Conservation (phyloP, 2,888 invertebrate species). For the Apamea monoglypha region DNA sequence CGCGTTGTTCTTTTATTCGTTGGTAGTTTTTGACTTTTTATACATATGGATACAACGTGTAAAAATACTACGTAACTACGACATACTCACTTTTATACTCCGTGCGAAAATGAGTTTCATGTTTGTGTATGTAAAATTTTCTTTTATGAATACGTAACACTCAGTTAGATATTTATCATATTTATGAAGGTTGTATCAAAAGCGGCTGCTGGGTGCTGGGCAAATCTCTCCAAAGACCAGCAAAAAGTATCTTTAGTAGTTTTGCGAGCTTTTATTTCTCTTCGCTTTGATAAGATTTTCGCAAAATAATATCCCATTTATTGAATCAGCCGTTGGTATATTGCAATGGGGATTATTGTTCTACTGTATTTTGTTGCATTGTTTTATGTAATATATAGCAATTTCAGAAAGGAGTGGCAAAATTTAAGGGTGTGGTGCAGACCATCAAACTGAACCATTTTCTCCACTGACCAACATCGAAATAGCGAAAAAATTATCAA, state of each 20-base stretch:
- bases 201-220: constrained; percentile 58
- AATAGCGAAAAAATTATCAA: not conserved
- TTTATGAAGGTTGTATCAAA: constrained; percentile 69
- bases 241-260: constrained; percentile 68
- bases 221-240: constrained; percentile 63
- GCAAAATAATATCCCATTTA: constrained; percentile 60
- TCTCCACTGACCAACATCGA: not conserved
- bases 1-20: constrained; percentile 35
- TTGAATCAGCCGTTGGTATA: constrained; percentile 31
- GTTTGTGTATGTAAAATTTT: constrained; percentile 62
- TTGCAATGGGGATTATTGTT: constrained; percentile 10
- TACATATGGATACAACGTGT: not conserved
- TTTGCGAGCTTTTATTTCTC: constrained; percentile 63
- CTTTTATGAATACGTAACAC: constrained; percentile 70
- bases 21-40: not conserved
- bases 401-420: not conserved
- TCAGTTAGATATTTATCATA: constrained; percentile 68
- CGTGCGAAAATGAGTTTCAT: constrained; percentile 50
- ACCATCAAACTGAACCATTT: not conserved
- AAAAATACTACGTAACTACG: not conserved
- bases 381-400: not conserved
- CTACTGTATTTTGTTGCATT: not conserved
- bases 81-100: constrained; percentile 29
- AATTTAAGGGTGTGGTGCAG: not conserved
- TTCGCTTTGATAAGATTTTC: constrained; percentile 65